Evolutionary conservation across 1,140 invertebrate genomes (phyloP), one percentile per base, ranked within the genome.

Genomic region (Carcinoscorpius rotundicauda): DNA sequence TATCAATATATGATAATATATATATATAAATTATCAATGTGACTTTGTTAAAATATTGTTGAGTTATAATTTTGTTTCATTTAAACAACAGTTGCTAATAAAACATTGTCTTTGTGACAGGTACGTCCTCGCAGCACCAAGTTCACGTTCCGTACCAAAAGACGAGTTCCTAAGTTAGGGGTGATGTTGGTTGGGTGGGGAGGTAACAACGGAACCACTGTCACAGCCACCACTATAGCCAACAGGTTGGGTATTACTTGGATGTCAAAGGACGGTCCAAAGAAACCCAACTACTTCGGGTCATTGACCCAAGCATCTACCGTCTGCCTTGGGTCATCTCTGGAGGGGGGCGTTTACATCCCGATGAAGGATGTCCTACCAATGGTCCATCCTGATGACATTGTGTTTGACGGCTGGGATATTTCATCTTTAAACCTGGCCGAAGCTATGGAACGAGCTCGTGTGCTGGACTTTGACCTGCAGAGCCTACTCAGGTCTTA

Each of bases 131-230:
- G 74, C 62, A 71, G 62, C 4, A 76, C 77, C 11, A 52, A 70
- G 8, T 66, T 77, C 58, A 71, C 71, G 11, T 78, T 82, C 66
- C 74, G 71, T 49, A 94, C 89, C 1, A 78, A 80, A 64, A 77
- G 84, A 1, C 83, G 82, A 69, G 84, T 94, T 80, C 89, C 73
- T 81, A 85, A 78, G 58, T 71, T 78, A 83, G 94, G 94, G 5
- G 79, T 97, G 3, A 95, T 97, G 92, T 77, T 98, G 55, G 91
- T 97, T 0, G 95, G 94, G 1, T 91, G 91, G 88, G 94, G 94
- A n/a, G 81, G 92, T 5, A 96, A 96, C 77, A 98, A 98, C 76
- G 95, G 94, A 0, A 85, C 88, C 4, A 97, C 95, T 0, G 83
- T 97, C 50, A 92, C 91, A 0, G 94, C 90, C 8, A 88, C 91